Conservation (phyloP, 1,140 invertebrate species). For the Spodoptera frugiperda region DNA sequence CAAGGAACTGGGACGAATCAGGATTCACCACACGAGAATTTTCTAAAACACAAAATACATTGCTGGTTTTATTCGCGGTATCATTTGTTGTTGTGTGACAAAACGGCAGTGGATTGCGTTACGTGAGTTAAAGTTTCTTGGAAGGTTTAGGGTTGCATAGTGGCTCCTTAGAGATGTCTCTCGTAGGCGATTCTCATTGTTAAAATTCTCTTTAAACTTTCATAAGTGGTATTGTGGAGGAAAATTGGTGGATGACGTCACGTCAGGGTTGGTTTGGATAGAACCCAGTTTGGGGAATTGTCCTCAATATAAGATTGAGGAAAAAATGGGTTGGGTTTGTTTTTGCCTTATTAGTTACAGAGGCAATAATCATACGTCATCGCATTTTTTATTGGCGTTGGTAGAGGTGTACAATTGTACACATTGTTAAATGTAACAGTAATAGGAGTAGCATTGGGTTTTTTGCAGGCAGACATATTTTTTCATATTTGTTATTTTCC, state of each 20-base stretch:
- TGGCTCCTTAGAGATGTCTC: neutral
- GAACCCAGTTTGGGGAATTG: too few relatives aligned
- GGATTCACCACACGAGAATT: neutral
- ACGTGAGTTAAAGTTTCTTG: too few relatives aligned
- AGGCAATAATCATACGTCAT: neutral
- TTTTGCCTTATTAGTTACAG: neutral
- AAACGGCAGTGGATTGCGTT: neutral
- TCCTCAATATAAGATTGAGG: neutral
- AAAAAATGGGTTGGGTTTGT: neutral
- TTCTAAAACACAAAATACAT: neutral
- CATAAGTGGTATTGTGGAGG: conserved; percentile 27
- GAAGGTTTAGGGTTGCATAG: neutral
- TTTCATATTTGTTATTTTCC: too few relatives aligned
- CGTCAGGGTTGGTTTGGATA: neutral
- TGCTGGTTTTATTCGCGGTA: neutral
- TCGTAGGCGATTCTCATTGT: conserved; percentile 29
- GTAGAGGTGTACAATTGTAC: too few relatives aligned
- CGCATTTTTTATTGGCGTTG: too few relatives aligned
- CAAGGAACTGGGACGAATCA: neutral
- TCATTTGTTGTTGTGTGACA: neutral
- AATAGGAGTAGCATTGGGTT: too few relatives aligned
- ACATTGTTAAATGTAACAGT: too few relatives aligned
- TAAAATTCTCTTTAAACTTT: conserved; percentile 35
- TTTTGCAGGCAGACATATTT: too few relatives aligned
- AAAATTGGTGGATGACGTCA: conserved; percentile 29